Conservation (phyloP, 2,888 invertebrate genomes). For the Colostygia pectinataria region DNA sequence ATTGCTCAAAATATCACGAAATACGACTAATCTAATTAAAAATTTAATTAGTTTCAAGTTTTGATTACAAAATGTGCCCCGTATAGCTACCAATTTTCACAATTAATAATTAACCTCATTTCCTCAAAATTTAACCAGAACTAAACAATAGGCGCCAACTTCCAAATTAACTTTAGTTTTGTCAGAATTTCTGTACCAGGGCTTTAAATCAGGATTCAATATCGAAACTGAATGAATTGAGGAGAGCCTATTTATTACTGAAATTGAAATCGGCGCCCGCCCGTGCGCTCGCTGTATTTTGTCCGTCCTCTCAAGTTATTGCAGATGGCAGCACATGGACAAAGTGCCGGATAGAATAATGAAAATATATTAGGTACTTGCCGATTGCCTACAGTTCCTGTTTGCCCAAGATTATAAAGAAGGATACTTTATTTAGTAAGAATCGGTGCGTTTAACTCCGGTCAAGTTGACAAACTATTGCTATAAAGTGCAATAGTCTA, state of each 20-base stretch:
- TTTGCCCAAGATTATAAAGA: no score
- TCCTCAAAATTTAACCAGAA: slow-evolving; percentile 1
- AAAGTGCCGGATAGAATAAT: neutral
- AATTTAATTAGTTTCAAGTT: neutral
- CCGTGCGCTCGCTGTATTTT: slow-evolving; percentile 1
- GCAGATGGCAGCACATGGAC: slow-evolving; percentile 7
- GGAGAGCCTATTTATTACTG: slow-evolving; percentile 14
- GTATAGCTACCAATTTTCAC: slow-evolving; percentile 7
- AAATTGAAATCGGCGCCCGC: slow-evolving; percentile 14
- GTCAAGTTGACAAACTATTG: no score
- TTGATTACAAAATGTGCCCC: neutral
- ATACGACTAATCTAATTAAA: no score
- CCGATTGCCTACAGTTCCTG: no score
- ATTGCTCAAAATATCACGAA: no score
- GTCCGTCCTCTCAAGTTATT: slow-evolving; percentile 16
- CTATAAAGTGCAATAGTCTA: no score
- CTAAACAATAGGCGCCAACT: slow-evolving; percentile 3
- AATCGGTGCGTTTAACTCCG: no score
- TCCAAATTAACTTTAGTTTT: slow-evolving; percentile 16
- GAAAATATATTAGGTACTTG: neutral
- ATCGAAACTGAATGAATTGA: slow-evolving; percentile 14
- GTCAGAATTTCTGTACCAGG: slow-evolving; percentile 12
- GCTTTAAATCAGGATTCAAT: slow-evolving; percentile 16
- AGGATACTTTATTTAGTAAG: no score
- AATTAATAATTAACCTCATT: slow-evolving; percentile 12